Conservation (phyloP, 1,140 invertebrate genomes). For the Armadillidium nasatum region DNA sequence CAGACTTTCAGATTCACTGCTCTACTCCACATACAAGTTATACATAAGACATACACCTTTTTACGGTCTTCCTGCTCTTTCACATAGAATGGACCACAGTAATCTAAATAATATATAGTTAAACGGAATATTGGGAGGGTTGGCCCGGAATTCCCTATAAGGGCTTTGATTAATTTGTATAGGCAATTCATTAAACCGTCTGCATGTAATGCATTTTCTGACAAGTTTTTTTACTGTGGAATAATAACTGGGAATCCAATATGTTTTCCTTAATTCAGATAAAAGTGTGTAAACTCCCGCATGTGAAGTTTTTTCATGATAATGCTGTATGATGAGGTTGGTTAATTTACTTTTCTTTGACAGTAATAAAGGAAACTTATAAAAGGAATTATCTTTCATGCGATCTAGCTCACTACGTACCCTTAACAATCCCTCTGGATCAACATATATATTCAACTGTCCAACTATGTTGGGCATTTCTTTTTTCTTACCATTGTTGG, state of each 20-base stretch:
- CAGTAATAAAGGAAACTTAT: slow-evolving; percentile 1
- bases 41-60: not conserved
- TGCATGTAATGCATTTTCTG: not conserved
- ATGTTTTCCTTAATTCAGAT: not conserved
- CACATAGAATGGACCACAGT: not conserved
- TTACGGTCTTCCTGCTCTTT: not conserved
- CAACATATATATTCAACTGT: not conserved
- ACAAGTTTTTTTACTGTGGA: not conserved
- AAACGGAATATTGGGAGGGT: not conserved
- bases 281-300: not conserved
- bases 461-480: not conserved
- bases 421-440: not conserved
- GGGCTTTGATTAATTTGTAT: slow-evolving; percentile 18
- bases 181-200: not conserved
- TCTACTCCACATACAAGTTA: slow-evolving; percentile 12
- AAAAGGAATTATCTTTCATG: not conserved
- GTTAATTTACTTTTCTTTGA: not conserved
- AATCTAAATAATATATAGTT: slow-evolving; percentile 5
- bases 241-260: not conserved
- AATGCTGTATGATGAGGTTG: not conserved
- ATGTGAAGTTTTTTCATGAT: not conserved
- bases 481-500: not conserved
- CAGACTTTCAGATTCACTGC: slow-evolving; percentile 13
- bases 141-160: not conserved
- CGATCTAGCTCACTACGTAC: not conserved